Percentiles rank a stretch among this genome's conserved stretches.
These are phyloP conservation scores for Rutilus rutilus DNA, from an alignment of 2,113 vertebrate species.

Conservation along the genomic window DNA sequence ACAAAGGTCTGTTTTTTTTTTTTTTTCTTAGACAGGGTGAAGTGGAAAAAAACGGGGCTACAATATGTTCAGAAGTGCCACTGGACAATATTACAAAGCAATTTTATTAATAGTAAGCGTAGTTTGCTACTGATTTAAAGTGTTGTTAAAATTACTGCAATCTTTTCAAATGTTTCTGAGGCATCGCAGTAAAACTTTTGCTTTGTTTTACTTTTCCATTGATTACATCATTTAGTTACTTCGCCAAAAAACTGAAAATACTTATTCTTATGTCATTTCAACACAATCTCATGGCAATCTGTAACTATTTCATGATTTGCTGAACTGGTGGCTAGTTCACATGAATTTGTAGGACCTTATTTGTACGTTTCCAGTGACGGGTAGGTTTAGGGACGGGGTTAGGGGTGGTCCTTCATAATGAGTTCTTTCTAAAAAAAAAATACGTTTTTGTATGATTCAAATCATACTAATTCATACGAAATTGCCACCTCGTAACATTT, in stretches of 20 bases:
- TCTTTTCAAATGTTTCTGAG: slow-evolving; percentile 58
- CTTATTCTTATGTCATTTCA: not conserved
- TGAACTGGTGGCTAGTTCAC: too few relatives aligned
- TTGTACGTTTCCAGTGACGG: too few relatives aligned
- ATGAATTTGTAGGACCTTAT: too few relatives aligned
- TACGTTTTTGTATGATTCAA: too few relatives aligned
- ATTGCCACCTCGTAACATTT: too few relatives aligned
- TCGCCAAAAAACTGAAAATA: not conserved
- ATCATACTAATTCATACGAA: too few relatives aligned
- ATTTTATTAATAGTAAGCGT: slow-evolving; percentile 70
- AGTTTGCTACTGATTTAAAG: slow-evolving; percentile 61
- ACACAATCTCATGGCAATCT: too few relatives aligned
- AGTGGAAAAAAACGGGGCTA: slow-evolving; percentile 66
- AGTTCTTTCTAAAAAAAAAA: too few relatives aligned
- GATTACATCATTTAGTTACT: not conserved
- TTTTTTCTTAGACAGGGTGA: slow-evolving; percentile 73
- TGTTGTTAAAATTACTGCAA: slow-evolving; percentile 64
- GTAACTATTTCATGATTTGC: too few relatives aligned
- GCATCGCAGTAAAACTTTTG: not conserved
- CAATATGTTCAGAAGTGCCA: slow-evolving; percentile 73
- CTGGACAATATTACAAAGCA: slow-evolving; percentile 76
- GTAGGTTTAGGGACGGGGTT: too few relatives aligned
- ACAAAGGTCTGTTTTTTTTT: slow-evolving; percentile 75
- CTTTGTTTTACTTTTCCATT: not conserved
- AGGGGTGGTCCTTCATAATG: too few relatives aligned